A percentile compares a stretch with the other conserved stretches of the same genome.
Evolutionary conservation across 2,113 vertebrate genomes (phyloP).

Genomic region (Eira barbara): DNA sequence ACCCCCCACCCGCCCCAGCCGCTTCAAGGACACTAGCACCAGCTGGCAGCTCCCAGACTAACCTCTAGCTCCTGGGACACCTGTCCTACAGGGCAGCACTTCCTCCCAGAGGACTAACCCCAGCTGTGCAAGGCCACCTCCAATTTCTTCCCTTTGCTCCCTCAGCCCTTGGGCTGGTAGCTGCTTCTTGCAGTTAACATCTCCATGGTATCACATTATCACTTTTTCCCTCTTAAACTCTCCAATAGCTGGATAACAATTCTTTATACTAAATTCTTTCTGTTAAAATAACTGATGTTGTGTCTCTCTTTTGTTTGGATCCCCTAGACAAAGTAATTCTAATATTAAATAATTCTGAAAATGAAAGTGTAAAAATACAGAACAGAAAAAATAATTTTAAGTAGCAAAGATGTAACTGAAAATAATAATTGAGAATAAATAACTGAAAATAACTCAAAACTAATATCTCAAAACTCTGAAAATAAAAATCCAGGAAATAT

Average conservation of each 20-base stretch:
- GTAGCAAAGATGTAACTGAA: neutral
- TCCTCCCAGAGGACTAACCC: neutral
- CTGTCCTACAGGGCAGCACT: no score
- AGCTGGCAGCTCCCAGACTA: neutral
- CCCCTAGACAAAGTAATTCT: neutral
- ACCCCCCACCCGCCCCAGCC: accelerated
- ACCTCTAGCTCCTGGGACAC: neutral
- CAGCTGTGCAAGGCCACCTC: accelerated
- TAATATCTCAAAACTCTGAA: neutral
- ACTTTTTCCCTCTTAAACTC: neutral
- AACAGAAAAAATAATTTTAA: neutral
- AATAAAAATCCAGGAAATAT: neutral
- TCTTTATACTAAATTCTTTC: neutral
- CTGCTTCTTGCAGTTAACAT: neutral
- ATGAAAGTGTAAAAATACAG: neutral
- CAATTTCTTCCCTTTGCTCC: neutral
- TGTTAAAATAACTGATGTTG: neutral
- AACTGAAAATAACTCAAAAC: neutral
- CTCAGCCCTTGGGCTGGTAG: neutral
- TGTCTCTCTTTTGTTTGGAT: neutral
- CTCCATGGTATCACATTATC: neutral
- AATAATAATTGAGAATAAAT: neutral
- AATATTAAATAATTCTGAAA: neutral
- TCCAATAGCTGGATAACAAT: neutral
- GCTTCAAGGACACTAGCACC: neutral